phyloP scores from a whole-genome alignment of 2,113 vertebrate species.

The Anarhynchus alexandrinus region DNA sequence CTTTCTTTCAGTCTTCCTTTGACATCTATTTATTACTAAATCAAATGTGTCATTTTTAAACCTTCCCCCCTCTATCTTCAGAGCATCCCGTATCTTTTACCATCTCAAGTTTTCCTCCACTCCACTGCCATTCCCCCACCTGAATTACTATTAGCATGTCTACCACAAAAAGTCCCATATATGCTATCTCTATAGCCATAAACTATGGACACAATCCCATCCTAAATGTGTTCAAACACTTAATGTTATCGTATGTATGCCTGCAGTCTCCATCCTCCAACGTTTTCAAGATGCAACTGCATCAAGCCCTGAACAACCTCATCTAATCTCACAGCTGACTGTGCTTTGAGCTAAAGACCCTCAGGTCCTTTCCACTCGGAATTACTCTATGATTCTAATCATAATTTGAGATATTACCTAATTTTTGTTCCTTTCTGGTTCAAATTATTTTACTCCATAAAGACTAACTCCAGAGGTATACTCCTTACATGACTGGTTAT shows the following conservation, averaged over 20 bases:
- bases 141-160: background rate
- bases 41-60: background rate
- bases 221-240: background rate
- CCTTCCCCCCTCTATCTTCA: background rate
- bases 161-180: background rate
- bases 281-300: background rate
- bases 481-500: background rate
- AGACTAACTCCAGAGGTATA: background rate
- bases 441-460: background rate
- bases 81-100: background rate
- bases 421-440: background rate
- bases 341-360: background rate
- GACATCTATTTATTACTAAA: background rate
- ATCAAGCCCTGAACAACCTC: background rate
- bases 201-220: background rate
- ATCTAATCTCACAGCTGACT: background rate
- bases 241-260: rapidly evolving
- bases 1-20: background rate
- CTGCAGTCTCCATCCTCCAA: background rate
- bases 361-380: background rate
- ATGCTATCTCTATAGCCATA: background rate
- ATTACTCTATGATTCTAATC: background rate
- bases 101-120: background rate
- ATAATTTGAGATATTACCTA: background rate
- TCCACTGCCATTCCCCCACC: background rate